Evolutionary conservation across 2,113 vertebrate species (phyloP).

Genomic region (Carassius carassius): DNA sequence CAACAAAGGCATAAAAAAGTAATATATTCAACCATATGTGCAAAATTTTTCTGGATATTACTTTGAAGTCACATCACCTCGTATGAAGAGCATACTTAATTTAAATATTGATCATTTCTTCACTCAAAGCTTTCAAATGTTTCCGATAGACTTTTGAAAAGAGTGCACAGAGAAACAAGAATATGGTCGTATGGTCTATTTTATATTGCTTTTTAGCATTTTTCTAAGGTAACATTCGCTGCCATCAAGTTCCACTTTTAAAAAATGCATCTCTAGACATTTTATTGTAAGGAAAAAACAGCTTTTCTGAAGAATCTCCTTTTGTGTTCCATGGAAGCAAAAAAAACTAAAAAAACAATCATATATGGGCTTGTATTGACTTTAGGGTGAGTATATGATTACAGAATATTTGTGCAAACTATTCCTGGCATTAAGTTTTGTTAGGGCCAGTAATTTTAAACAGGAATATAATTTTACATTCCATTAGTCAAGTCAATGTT

Average conservation of each 20-base stretch:
- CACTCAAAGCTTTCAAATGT: background rate
- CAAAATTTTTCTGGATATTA: too few relatives aligned
- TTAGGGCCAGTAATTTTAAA: background rate
- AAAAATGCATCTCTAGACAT: background rate
- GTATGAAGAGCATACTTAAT: too few relatives aligned
- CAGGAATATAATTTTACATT: too few relatives aligned
- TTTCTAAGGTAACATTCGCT: background rate
- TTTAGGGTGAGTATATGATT: background rate
- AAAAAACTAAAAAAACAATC: too few relatives aligned
- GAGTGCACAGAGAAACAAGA: too few relatives aligned
- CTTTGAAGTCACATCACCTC: too few relatives aligned
- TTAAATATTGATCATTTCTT: background rate
- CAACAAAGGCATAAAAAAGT: background rate
- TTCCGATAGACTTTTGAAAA: background rate
- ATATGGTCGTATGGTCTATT: background rate
- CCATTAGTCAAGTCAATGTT: background rate
- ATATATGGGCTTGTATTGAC: background rate
- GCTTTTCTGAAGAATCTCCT: too few relatives aligned
- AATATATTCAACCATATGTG: background rate
- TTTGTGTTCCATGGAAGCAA: background rate
- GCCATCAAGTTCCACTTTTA: background rate
- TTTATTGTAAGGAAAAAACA: background rate
- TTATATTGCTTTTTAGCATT: background rate
- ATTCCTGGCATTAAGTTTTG: background rate
- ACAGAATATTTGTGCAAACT: background rate